Evolutionary conservation across 2,113 vertebrate species (phyloP).

Genomic region (Nansenia antarctica): DNA sequence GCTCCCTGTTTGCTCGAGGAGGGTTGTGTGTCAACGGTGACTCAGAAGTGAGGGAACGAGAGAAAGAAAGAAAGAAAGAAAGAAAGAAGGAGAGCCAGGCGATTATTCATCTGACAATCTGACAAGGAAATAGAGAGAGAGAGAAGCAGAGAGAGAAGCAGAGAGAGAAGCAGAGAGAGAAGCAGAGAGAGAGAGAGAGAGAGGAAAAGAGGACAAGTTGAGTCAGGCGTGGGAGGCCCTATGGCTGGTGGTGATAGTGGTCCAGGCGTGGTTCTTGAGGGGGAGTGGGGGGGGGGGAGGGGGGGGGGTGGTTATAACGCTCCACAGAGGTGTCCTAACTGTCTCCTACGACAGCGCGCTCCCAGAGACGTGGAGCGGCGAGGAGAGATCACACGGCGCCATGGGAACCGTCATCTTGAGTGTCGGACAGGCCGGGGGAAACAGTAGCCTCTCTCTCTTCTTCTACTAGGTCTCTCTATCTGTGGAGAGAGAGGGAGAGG

Average conservation of each 20-base stretch:
- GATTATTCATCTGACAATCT: too few relatives aligned
- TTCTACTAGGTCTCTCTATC: too few relatives aligned
- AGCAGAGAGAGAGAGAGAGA: too few relatives aligned
- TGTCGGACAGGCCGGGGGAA: too few relatives aligned
- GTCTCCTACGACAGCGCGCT: constrained; percentile 38
- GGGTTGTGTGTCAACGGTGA: constrained; percentile 32
- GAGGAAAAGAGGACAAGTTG: background rate
- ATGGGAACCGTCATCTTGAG: constrained; percentile 30
- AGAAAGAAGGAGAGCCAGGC: background rate
- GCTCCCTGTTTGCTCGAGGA: constrained; percentile 31
- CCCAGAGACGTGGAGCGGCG: constrained; percentile 23
- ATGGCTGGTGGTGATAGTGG: constrained; percentile 41
- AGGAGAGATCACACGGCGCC: constrained; percentile 68
- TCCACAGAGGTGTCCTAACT: constrained; percentile 25
- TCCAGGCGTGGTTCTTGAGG: too few relatives aligned
- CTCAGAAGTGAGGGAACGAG: constrained; percentile 20
- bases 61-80: constrained; percentile 19
- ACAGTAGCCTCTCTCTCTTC: too few relatives aligned
- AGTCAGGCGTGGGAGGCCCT: too few relatives aligned
- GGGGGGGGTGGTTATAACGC: constrained; percentile 38
- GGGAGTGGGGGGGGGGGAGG: constrained; percentile 36
- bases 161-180: too few relatives aligned
- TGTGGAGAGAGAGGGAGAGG: constrained; percentile 19
- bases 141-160: too few relatives aligned
- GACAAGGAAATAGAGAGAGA: too few relatives aligned